A percentile compares a stretch with the other conserved stretches of the same genome.
phyloP scores from a whole-genome alignment of 2,113 vertebrate genomes.

The Spermophilus dauricus region DNA sequence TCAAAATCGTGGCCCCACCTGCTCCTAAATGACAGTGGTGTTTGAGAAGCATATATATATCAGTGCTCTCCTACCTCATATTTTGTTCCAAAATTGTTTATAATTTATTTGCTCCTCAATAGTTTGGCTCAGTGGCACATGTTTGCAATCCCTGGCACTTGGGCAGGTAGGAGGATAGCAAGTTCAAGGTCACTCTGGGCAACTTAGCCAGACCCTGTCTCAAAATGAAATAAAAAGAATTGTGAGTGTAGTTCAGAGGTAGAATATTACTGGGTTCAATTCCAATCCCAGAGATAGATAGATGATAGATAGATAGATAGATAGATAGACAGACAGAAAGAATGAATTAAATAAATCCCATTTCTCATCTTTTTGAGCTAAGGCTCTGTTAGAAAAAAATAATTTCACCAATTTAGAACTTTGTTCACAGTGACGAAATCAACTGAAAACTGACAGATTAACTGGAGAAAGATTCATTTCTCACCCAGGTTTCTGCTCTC shows the following conservation, averaged over 20 bases:
- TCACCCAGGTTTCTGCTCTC: background rate
- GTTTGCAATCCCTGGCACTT: background rate
- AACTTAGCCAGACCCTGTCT: background rate
- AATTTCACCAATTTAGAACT: background rate
- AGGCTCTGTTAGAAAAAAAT: background rate
- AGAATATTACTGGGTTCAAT: background rate
- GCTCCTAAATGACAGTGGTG: background rate
- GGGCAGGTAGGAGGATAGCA: background rate
- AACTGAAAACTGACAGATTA: background rate
- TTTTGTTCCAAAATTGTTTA: background rate
- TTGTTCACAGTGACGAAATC: background rate
- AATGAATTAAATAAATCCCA: background rate
- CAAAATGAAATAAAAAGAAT: background rate
- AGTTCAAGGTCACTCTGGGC: background rate
- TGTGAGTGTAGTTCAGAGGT: background rate
- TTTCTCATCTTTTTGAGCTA: background rate
- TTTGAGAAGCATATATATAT: background rate
- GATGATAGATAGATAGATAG: too few relatives aligned
- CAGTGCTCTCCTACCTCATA: rapidly evolving
- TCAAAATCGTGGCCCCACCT: background rate
- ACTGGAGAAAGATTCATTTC: background rate
- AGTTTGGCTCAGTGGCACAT: too few relatives aligned
- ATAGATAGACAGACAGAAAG: too few relatives aligned
- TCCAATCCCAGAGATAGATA: background rate
- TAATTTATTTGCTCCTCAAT: background rate